Percentiles rank a stretch among this genome's conserved stretches.
Conservation (phyloP, 1,140 invertebrate species). For the Carposina sasakii region DNA sequence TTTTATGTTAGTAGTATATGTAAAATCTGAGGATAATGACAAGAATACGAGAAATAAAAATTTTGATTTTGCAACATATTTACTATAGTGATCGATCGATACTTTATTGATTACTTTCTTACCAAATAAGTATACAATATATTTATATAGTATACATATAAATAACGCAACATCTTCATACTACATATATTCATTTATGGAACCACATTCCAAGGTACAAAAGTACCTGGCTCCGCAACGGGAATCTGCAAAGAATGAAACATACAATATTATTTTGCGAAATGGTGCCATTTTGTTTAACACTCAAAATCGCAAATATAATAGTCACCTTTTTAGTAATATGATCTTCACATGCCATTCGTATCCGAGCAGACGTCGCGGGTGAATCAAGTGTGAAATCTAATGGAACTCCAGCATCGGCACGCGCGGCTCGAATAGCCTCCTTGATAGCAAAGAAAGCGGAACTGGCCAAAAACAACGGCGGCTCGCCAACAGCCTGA, state of each 20-base stretch:
- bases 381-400: constrained; percentile 88
- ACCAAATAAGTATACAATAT: no score
- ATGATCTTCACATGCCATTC: constrained; percentile 91
- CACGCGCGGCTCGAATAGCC: constrained; percentile 85
- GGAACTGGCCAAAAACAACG: constrained; percentile 89
- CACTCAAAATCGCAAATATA: no score
- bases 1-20: no score
- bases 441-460: constrained; percentile 94
- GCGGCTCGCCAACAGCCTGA: constrained; percentile 95
- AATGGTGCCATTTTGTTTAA: no score
- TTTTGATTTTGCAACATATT: no score
- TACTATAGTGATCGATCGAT: no score
- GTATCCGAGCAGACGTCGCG: constrained; percentile 89
- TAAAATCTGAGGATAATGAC: no score
- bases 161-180: no score
- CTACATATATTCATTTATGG: constrained; percentile 58
- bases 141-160: no score
- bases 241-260: constrained; percentile 60
- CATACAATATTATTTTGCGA: neutral
- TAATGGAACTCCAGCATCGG: constrained; percentile 75
- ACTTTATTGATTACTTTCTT: no score
- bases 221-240: constrained; percentile 63
- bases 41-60: no score
- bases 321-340: constrained; percentile 83
- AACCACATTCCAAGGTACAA: constrained; percentile 76